A percentile compares a stretch with the other conserved stretches of the same genome.
Conservation (phyloP, 2,113 vertebrate genomes). For the Dasyornis broadbenti region DNA sequence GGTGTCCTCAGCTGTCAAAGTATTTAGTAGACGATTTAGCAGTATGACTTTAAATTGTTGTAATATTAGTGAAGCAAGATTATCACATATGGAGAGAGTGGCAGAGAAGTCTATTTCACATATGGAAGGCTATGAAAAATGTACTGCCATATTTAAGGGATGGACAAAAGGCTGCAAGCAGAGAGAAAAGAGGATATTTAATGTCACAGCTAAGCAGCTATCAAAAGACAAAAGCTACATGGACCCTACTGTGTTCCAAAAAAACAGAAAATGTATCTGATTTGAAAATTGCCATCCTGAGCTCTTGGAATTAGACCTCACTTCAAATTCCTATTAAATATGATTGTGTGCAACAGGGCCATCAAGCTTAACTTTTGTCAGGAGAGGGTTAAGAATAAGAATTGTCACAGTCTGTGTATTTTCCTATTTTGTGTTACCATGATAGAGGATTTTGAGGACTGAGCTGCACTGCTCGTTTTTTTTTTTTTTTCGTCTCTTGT, state of each 20-base stretch:
- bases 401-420: background rate
- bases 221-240: background rate
- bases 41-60: slow-evolving; percentile 7
- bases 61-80: slow-evolving; percentile 15
- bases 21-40: slow-evolving; percentile 26
- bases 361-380: background rate
- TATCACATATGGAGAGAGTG: background rate
- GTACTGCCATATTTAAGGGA: background rate
- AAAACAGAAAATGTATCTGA: background rate
- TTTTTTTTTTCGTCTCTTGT: background rate
- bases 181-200: slow-evolving; percentile 20
- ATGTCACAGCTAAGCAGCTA: background rate
- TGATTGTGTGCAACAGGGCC: background rate
- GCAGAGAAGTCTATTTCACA: background rate
- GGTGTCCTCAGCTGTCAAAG: background rate
- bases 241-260: background rate
- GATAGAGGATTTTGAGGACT: background rate
- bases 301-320: background rate
- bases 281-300: background rate
- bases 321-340: slow-evolving; percentile 4
- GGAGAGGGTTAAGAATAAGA: background rate
- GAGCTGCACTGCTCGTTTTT: background rate
- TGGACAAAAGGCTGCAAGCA: background rate
- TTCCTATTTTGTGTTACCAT: background rate
- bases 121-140: background rate